Conservation (phyloP, 2,797 vertebrate species). For the Lagocephalus sceleratus region DNA sequence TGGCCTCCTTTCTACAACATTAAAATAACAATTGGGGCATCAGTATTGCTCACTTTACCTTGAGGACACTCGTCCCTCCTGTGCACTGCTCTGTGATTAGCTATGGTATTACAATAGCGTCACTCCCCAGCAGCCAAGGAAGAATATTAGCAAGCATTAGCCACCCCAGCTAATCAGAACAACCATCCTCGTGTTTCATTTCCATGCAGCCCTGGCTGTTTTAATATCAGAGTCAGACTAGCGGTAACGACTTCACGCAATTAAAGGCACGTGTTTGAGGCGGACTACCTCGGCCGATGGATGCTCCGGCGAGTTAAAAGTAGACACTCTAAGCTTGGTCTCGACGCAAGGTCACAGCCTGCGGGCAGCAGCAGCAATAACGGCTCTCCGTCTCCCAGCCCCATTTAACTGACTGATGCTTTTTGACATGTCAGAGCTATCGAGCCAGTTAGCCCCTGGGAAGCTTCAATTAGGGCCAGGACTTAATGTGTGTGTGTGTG, state of each 20-base stretch:
- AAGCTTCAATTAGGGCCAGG: slow-evolving; percentile 74
- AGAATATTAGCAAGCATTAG: slow-evolving; percentile 32
- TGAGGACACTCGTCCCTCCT: slow-evolving; percentile 32
- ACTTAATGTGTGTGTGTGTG: too few species aligned
- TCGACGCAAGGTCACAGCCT: slow-evolving; percentile 72
- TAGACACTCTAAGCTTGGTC: slow-evolving; percentile 54
- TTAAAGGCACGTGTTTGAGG: background rate
- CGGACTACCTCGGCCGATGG: background rate
- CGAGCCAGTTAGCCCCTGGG: slow-evolving; percentile 71
- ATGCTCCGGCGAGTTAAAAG: slow-evolving; percentile 38
- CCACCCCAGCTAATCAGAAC: slow-evolving; percentile 36
- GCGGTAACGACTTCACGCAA: background rate
- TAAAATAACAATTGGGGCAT: too few species aligned
- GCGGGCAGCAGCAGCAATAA: slow-evolving; percentile 64
- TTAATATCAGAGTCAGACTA: background rate
- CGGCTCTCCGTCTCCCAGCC: slow-evolving; percentile 62
- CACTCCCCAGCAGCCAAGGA: slow-evolving; percentile 16
- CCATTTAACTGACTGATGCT: slow-evolving; percentile 81
- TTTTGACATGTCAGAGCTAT: slow-evolving; percentile 72
- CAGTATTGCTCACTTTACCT: slow-evolving; percentile 23
- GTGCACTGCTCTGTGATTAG: slow-evolving; percentile 14
- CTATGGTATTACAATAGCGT: slow-evolving; percentile 24
- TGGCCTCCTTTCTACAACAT: too few species aligned
- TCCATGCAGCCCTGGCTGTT: background rate
- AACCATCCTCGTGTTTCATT: slow-evolving; percentile 28